A percentile compares a stretch with the other conserved stretches of the same genome.
Conservation (phyloP, 2,888 invertebrate genomes). For the Drosophila leonis region DNA sequence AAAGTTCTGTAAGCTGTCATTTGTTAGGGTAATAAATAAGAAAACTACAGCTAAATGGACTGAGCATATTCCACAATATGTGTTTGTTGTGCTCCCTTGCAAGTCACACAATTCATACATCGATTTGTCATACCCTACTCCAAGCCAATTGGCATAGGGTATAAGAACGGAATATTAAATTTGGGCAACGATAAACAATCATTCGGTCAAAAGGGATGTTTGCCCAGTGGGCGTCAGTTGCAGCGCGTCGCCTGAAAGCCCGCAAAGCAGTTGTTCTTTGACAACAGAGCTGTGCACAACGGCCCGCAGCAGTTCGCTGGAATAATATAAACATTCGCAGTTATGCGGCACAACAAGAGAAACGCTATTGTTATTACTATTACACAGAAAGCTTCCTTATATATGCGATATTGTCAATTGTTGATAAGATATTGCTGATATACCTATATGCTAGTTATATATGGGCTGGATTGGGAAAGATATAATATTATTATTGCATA, state of each 20-base stretch:
- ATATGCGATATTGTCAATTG: background rate
- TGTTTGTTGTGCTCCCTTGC: no score
- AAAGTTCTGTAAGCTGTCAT: no score
- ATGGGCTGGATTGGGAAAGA: constrained; percentile 2
- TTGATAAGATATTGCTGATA: constrained; percentile 11
- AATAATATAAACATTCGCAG: constrained; percentile 7
- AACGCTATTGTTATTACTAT: background rate
- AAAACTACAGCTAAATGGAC: no score
- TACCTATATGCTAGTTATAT: background rate
- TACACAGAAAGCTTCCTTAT: background rate
- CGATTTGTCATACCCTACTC: background rate
- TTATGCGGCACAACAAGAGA: background rate
- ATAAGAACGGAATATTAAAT: background rate
- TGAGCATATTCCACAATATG: no score
- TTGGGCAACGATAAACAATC: constrained; percentile 1
- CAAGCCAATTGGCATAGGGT: background rate
- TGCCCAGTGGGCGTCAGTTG: background rate
- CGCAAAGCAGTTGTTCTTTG: constrained; percentile 1
- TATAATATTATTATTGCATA: constrained; percentile 9
- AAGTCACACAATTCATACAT: background rate
- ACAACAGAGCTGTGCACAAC: background rate
- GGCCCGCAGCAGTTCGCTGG: constrained; percentile 1
- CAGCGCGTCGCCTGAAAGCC: background rate
- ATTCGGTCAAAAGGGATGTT: background rate
- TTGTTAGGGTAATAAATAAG: no score